Conservation (phyloP, 2,888 invertebrate genomes). For the Brenthis daphne region DNA sequence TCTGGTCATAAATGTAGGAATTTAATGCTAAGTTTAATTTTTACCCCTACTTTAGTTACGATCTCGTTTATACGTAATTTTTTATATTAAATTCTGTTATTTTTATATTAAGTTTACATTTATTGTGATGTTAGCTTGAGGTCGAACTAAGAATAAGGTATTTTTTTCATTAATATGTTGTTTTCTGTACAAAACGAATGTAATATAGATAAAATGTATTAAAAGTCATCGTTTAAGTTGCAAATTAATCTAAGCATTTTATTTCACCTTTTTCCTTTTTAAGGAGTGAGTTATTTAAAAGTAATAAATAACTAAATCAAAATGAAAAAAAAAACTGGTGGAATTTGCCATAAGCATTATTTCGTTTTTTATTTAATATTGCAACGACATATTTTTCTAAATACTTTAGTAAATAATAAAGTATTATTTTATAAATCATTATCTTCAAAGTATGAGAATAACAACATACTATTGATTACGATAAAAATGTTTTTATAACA, state of each 20-base stretch:
- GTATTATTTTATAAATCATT: too few relatives aligned
- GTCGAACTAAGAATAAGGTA: slow-evolving; percentile 60
- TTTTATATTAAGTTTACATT: slow-evolving; percentile 44
- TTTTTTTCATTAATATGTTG: slow-evolving; percentile 71
- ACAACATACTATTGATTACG: too few relatives aligned
- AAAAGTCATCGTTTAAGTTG: slow-evolving; percentile 81
- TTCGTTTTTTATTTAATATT: too few relatives aligned
- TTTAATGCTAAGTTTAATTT: not conserved
- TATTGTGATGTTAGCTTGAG: slow-evolving; percentile 51
- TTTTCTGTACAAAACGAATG: slow-evolving; percentile 77
- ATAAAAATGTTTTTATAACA: too few relatives aligned
- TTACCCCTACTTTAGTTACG: slow-evolving; percentile 56
- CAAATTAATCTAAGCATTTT: slow-evolving; percentile 64
- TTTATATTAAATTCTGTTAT: slow-evolving; percentile 64
- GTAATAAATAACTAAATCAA: not conserved
- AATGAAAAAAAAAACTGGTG: too few relatives aligned
- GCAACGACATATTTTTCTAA: too few relatives aligned
- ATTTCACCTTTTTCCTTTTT: slow-evolving; percentile 50
- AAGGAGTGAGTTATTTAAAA: not conserved
- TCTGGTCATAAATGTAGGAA: slow-evolving; percentile 30
- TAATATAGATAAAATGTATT: slow-evolving; percentile 78
- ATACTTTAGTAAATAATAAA: too few relatives aligned
- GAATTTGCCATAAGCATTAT: too few relatives aligned
- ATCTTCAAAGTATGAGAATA: too few relatives aligned
- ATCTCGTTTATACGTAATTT: slow-evolving; percentile 76